Evolutionary conservation across 2,888 invertebrate species (phyloP).

Genomic region (Aplocera efformata): DNA sequence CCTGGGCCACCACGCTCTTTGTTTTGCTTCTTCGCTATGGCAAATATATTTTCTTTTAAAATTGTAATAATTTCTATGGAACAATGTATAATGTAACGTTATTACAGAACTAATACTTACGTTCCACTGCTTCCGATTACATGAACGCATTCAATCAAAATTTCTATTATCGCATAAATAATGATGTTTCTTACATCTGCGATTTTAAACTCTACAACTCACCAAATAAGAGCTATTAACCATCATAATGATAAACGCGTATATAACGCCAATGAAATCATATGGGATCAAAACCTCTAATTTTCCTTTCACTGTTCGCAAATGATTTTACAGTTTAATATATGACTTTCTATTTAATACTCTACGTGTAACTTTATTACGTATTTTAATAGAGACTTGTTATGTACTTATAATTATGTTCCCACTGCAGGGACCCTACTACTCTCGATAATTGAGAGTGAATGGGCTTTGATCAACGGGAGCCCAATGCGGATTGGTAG

Average conservation of each 20-base stretch:
- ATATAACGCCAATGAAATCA: constrained; percentile 45
- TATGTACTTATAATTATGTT: no score
- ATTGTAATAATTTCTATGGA: no score
- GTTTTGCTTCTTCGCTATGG: no score
- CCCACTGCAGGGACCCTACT: no score
- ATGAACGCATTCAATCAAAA: constrained; percentile 19
- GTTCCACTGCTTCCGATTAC: constrained; percentile 13
- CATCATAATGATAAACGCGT: constrained; percentile 16
- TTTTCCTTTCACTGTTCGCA: constrained; percentile 66
- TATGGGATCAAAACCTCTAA: constrained; percentile 50
- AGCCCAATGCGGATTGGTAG: no score
- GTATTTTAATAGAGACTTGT: constrained; percentile 40
- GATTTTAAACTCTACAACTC: neutral
- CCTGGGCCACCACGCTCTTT: no score
- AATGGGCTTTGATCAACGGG: no score
- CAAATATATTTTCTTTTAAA: no score
- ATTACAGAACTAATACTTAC: no score
- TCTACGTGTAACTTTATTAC: constrained; percentile 51
- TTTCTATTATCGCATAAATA: constrained; percentile 19
- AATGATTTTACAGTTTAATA: constrained; percentile 61
- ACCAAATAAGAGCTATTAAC: constrained; percentile 11
- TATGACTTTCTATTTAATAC: constrained; percentile 70
- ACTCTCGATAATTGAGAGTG: no score
- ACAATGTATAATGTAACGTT: no score
- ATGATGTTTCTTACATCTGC: neutral